These are phyloP conservation scores for Drosophila neocordata DNA, from an alignment of 1,140 invertebrate genomes.

Conservation along the genomic window DNA sequence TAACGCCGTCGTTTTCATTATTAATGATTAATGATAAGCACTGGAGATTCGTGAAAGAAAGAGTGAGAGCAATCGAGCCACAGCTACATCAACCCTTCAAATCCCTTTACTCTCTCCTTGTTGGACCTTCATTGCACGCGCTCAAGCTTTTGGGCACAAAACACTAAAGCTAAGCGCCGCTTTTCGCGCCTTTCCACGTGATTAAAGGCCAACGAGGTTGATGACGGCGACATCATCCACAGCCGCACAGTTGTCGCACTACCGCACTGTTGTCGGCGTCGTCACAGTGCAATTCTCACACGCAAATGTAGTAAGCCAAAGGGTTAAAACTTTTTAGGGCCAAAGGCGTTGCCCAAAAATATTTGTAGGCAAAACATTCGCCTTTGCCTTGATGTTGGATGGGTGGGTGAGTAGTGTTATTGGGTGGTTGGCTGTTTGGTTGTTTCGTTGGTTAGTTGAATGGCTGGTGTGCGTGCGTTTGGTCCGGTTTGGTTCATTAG, in stretches of 20 bases:
- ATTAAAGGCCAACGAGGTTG: conserved; percentile 70
- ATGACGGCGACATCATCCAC: conserved; percentile 47
- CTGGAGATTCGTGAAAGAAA: conserved; percentile 15
- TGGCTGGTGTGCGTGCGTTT: conserved; percentile 55
- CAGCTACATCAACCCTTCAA: conserved; percentile 44
- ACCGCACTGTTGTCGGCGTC: neutral
- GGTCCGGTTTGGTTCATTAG: conserved; percentile 74
- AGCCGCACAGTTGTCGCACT: neutral
- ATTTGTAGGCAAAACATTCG: conserved; percentile 42
- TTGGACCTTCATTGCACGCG: conserved; percentile 38
- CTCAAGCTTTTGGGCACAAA: conserved; percentile 65
- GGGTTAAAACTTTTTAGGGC: conserved; percentile 49
- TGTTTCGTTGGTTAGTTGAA: conserved; percentile 9
- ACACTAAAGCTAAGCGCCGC: conserved; percentile 74
- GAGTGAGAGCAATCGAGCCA: conserved; percentile 2
- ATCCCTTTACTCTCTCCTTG: conserved; percentile 28
- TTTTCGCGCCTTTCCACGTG: conserved; percentile 82
- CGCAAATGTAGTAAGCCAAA: conserved; percentile 69
- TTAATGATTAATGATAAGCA: conserved; percentile 82
- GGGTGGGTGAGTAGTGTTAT: conserved; percentile 3
- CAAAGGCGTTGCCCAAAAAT: conserved; percentile 73
- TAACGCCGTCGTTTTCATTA: conserved; percentile 81
- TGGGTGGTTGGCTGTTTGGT: conserved; percentile 1
- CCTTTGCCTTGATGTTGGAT: neutral
- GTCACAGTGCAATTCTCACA: conserved; percentile 67